Evolutionary conservation across 2,113 vertebrate genomes (phyloP), one percentile per base, ranked within the genome.

Genomic region (Brachypodius melanocephalos): DNA sequence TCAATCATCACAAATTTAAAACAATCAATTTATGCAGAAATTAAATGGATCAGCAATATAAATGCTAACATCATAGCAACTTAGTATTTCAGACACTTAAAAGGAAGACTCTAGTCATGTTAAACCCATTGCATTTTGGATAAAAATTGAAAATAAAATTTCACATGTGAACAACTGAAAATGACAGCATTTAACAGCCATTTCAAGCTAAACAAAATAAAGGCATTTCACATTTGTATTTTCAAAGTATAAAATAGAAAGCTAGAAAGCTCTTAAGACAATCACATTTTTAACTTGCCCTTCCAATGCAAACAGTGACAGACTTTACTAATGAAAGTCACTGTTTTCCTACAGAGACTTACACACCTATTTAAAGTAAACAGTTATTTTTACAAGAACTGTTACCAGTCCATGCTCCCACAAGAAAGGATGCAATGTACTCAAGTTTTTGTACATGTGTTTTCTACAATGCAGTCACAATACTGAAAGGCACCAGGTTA

Each of bases 401-500:
- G 45, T 62, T 83, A 66, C 5, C 71, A 91, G 82, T 59, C 85
- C 55, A 29, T 29, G 28, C 79, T 95, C 36, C 40, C n/a, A 32
- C 40, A 18, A 80, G 46, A 80, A 94, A 88, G 43, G 90, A 80
- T 36, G 65, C 19, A 73, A 63, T 13, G 22, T 76, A 83, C 45
- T 86, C 36, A 21, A 51, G 51, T 69, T 31, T 80, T 88, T 74
- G 65, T 78, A 80, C 36, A 74, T 28, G 52, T n/a, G 43, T 91
- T 94, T 96, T 93, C 59, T 93, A 77, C 67, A 93, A 88, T 34
- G 46, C 55, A 88, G 71, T 79, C 21, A 73, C 91, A 88, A 66
- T 52, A 93, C 18, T 43, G 28, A 94, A 96, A 97, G 94, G 95
- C 90, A 96, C 89, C 55, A 49, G 78, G 61, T 96, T 96, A 83